Evolutionary conservation across 1,140 invertebrate species (phyloP), one percentile per base, ranked within the genome.

Genomic region (Drosophila biarmipes): DNA sequence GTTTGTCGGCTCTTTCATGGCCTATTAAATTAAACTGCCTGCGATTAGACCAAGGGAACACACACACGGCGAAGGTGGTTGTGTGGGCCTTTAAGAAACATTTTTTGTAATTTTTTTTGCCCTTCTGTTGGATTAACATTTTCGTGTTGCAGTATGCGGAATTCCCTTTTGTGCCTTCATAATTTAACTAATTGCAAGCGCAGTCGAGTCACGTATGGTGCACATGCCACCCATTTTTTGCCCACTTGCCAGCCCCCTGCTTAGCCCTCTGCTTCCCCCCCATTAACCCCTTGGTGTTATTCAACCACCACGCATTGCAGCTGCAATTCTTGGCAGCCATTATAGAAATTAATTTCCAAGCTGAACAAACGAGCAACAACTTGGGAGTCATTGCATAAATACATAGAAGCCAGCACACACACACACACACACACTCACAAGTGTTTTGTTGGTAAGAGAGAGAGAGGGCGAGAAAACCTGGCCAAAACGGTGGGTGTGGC

Each of bases 341-440:
- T 89, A 89, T 89, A 89, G 84, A 89, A 89, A 89, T 89, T 89
- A 89, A 89, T 89, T 89, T 89, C 77, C 84, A 89, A 89, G 84
- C 84, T 89, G 84, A 89, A 89, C 84, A 89, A 89, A 89, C 84
- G 84, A 89, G 84, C 84, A 89, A 89, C 84, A 89, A 89, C 84
- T 84, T 89, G 84, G 84, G 80, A 89, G 84, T 89, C 84, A 77
- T 87, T 87, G 84, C 82, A 89, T 81, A 87, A 86, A 84, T 62
- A 84, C 80, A 84, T 40, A 66, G 57, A 57, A 29, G 49, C 62
- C 17, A 15, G 58, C 69, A 66, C 38, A 67, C 37, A 54, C 21
- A 43, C 37, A 63, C 21, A 43, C 37, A 63, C 69, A 66, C 38
- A 67, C 37, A 54, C 21, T 40, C 37, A 63, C 35, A 55, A 24